phyloP scores from a whole-genome alignment of 2,888 invertebrate genomes.

The Autographa gamma region DNA sequence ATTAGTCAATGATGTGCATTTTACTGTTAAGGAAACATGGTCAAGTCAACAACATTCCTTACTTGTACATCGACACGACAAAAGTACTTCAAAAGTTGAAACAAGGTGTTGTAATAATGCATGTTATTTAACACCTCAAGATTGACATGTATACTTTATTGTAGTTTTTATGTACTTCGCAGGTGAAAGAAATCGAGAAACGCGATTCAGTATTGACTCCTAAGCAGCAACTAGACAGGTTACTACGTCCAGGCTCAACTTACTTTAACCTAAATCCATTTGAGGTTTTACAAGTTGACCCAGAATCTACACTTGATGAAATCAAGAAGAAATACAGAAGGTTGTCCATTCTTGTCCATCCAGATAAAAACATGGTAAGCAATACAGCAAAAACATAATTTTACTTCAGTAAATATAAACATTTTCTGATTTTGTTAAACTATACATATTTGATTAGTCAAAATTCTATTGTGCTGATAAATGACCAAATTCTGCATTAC shows the following conservation, averaged over 20 bases:
- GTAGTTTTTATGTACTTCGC: conserved; percentile 29
- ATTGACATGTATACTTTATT: not conserved
- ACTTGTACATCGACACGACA: not conserved
- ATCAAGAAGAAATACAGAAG: conserved; percentile 98
- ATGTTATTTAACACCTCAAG: not conserved
- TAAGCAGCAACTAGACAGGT: conserved; percentile 98
- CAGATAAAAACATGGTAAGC: conserved; percentile 96
- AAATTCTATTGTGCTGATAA: conserved; percentile 20
- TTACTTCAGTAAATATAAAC: conserved; percentile 17
- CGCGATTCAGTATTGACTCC: conserved; percentile 98
- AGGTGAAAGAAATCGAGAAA: conserved; percentile 99
- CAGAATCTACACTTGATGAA: conserved; percentile 96
- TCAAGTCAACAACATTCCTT: not conserved
- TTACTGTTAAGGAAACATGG: not conserved
- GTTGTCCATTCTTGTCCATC: conserved; percentile 99
- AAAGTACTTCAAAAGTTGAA: not conserved
- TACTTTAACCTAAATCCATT: conserved; percentile 99
- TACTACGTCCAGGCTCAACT: conserved; percentile 98
- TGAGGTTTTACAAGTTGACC: conserved; percentile 97
- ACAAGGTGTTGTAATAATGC: not conserved
- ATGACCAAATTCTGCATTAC: conserved; percentile 1
- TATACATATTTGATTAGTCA: not conserved
- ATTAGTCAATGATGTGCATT: not conserved
- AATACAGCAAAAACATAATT: not conserved
- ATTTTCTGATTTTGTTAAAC: conserved; percentile 5